Evolutionary conservation across 1,140 invertebrate genomes (phyloP).

Genomic region (Charaxes varanes): DNA sequence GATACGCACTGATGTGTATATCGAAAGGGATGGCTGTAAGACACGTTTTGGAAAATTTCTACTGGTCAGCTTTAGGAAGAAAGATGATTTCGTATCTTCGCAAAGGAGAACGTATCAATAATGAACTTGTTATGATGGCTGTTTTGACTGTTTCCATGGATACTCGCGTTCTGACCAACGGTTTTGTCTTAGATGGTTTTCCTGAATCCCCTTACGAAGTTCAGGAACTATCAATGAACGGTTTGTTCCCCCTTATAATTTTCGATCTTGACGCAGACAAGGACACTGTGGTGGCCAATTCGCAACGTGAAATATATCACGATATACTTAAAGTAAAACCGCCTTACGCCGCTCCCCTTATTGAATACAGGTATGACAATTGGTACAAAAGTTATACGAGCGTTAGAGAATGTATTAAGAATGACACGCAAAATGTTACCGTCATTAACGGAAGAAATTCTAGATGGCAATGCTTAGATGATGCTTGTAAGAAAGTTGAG

Average conservation of each 20-base stretch:
- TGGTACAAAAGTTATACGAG: conserved; percentile 45
- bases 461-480: conserved; percentile 70
- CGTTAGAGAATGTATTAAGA: conserved; percentile 67
- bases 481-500: conserved; percentile 47
- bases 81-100: conserved; percentile 47
- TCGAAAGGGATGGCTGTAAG: conserved; percentile 69
- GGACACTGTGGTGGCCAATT: conserved; percentile 47
- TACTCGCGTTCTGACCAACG: conserved; percentile 60
- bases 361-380: conserved; percentile 54
- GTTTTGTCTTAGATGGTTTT: conserved; percentile 76
- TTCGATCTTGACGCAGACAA: conserved; percentile 65
- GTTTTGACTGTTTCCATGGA: conserved; percentile 69
- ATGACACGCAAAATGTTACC: conserved; percentile 71
- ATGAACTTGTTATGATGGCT: conserved; percentile 59
- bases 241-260: conserved; percentile 72
- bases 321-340: conserved; percentile 47
- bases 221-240: conserved; percentile 57
- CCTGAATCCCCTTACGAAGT: conserved; percentile 66
- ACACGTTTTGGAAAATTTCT: conserved; percentile 62
- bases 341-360: conserved; percentile 55
- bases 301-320: conserved; percentile 43
- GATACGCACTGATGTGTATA: conserved; percentile 70
- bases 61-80: conserved; percentile 61
- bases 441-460: conserved; percentile 51
- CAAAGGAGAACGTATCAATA: conserved; percentile 48